phyloP scores from a whole-genome alignment of 1,140 invertebrate species.

The Drosophila insularis region DNA sequence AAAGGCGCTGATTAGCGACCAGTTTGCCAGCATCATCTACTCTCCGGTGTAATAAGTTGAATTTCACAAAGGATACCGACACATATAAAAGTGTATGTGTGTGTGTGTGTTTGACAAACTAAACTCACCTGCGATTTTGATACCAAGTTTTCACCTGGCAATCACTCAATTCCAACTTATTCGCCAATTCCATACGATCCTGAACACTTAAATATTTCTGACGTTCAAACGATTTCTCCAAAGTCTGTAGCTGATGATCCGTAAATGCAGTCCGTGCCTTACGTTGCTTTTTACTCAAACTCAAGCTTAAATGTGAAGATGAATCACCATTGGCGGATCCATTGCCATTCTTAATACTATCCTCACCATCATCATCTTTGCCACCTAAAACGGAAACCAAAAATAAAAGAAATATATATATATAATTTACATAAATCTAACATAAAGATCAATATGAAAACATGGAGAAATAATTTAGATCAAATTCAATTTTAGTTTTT shows the following conservation, averaged over 20 bases:
- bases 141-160: conserved; percentile 99
- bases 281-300: conserved; percentile 94
- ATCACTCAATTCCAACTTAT: conserved; percentile 97
- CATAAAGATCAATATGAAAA: not conserved
- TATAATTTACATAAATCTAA: not conserved
- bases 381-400: conserved; percentile 47
- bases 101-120: not conserved
- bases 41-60: not conserved
- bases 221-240: conserved; percentile 98
- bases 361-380: conserved; percentile 81
- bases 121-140: conserved; percentile 91
- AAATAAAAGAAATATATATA: conserved; percentile 3
- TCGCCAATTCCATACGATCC: conserved; percentile 98
- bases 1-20: conserved; percentile 69
- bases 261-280: conserved; percentile 99
- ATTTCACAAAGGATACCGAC: conserved; percentile 7
- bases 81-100: not conserved
- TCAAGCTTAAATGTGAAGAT: conserved; percentile 82
- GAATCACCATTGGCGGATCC: conserved; percentile 63
- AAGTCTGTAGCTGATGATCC: conserved; percentile 97
- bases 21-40: not conserved
- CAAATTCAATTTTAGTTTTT: not conserved
- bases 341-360: conserved; percentile 70
- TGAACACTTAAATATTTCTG: conserved; percentile 99
- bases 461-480: not conserved